These are phyloP conservation scores for Melangyna quadrimaculata DNA, from an alignment of 2,888 invertebrate species.

Conservation along the genomic window DNA sequence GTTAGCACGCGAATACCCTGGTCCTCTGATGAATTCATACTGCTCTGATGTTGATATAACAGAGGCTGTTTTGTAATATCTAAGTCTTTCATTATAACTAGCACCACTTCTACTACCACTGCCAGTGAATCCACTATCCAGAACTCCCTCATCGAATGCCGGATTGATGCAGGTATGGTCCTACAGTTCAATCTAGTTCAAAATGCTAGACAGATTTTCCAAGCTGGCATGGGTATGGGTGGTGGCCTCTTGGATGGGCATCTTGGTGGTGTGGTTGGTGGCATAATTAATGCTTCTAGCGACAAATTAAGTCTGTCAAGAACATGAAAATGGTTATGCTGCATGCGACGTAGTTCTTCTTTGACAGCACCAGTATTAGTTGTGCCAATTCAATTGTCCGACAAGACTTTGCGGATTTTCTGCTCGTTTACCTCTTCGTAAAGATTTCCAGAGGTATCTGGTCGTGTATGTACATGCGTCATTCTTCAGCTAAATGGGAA, in stretches of 20 bases:
- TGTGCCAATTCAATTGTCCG: conserved; percentile 85
- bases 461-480: conserved; percentile 89
- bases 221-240: conserved; percentile 79
- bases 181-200: conserved; percentile 80
- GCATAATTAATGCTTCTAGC: conserved; percentile 94
- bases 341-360: conserved; percentile 91
- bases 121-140: conserved; percentile 89
- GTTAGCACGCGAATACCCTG: conserved; percentile 78
- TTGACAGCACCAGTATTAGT: conserved; percentile 87
- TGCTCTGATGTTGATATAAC: conserved; percentile 80
- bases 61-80: conserved; percentile 81
- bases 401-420: conserved; percentile 80
- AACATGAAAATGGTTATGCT: conserved; percentile 91
- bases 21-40: conserved; percentile 80
- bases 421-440: conserved; percentile 81
- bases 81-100: conserved; percentile 89
- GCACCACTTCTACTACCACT: conserved; percentile 89
- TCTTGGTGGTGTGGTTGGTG: conserved; percentile 82
- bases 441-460: conserved; percentile 88
- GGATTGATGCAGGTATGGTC: conserved; percentile 81
- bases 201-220: conserved; percentile 79
- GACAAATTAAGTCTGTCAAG: conserved; percentile 93
- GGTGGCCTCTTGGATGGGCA: conserved; percentile 82
- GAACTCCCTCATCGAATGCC: conserved; percentile 83
- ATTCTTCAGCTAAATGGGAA: conserved; percentile 78